These are phyloP conservation scores for Vimba vimba DNA, from an alignment of 2,113 vertebrate genomes.

Conservation along the genomic window DNA sequence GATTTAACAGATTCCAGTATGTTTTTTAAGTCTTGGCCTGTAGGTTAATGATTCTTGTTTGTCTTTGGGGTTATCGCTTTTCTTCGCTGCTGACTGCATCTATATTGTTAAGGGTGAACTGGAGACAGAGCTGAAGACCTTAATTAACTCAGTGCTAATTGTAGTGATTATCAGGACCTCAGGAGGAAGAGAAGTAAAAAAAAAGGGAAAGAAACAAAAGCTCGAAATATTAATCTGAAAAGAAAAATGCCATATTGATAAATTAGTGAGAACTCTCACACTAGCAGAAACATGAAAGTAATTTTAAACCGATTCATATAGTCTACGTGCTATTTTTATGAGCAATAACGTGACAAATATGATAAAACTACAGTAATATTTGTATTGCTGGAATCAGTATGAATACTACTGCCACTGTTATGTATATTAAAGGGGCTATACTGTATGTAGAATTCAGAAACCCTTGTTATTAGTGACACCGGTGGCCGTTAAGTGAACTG, in stretches of 20 bases:
- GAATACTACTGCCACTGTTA: too few relatives aligned
- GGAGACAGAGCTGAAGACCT: conserved; percentile 42
- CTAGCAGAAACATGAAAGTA: not conserved
- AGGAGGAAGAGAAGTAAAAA: conserved; percentile 3
- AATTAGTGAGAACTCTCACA: not conserved
- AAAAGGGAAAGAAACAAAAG: conserved; percentile 19
- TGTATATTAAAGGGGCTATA: too few relatives aligned
- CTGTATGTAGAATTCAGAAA: too few relatives aligned
- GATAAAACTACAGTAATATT: too few relatives aligned
- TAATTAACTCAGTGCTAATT: conserved; percentile 36
- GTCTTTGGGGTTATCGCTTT: conserved; percentile 10
- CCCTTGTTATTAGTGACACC: too few relatives aligned
- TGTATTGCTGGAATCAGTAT: too few relatives aligned
- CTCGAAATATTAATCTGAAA: conserved; percentile 16
- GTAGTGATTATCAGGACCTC: conserved; percentile 36
- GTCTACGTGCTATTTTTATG: not conserved
- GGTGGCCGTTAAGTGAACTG: too few relatives aligned
- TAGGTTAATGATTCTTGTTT: conserved; percentile 35
- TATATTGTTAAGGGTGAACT: conserved; percentile 9
- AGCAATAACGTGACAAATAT: not conserved
- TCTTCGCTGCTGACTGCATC: conserved; percentile 16
- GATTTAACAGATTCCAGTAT: conserved; percentile 10
- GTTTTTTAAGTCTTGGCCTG: conserved; percentile 5
- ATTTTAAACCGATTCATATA: not conserved
- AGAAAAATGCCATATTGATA: not conserved